phyloP scores from a whole-genome alignment of 2,797 vertebrate genomes.

The Pangasius sanitwongsei region DNA sequence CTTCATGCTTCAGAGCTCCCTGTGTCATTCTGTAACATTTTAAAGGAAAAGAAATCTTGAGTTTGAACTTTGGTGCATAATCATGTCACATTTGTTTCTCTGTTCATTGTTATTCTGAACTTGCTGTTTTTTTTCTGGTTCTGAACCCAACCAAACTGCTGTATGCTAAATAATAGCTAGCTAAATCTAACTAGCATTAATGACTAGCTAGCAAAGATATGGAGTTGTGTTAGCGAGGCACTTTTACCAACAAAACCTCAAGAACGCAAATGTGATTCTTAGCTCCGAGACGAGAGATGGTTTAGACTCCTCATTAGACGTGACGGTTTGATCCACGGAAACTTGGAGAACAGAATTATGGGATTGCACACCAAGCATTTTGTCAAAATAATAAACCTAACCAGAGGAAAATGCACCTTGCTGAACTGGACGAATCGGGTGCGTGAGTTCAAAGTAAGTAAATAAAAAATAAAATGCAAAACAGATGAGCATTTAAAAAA shows the following conservation, averaged over 20 bases:
- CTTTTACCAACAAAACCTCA: background rate
- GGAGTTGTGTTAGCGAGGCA: background rate
- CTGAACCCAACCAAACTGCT: background rate
- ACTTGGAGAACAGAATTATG: background rate
- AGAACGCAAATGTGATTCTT: background rate
- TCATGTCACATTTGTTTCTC: background rate
- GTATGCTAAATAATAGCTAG: background rate
- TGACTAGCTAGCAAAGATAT: background rate
- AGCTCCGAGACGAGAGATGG: background rate
- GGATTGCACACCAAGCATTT: background rate
- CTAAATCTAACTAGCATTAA: background rate
- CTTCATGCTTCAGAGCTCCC: background rate
- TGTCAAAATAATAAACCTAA: background rate
- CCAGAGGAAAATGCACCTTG: background rate
- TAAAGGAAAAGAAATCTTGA: background rate
- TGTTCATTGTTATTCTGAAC: background rate
- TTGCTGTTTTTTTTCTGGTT: background rate
- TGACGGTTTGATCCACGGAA: no score
- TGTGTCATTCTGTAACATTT: background rate
- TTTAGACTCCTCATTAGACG: background rate
- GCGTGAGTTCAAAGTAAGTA: background rate
- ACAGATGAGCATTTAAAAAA: background rate
- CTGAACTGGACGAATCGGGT: background rate
- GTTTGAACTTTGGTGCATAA: background rate
- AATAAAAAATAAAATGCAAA: background rate